A percentile compares a stretch with the other conserved stretches of the same genome.
Conservation (phyloP, 2,113 vertebrate species). For the Chinchilla lanigera region DNA sequence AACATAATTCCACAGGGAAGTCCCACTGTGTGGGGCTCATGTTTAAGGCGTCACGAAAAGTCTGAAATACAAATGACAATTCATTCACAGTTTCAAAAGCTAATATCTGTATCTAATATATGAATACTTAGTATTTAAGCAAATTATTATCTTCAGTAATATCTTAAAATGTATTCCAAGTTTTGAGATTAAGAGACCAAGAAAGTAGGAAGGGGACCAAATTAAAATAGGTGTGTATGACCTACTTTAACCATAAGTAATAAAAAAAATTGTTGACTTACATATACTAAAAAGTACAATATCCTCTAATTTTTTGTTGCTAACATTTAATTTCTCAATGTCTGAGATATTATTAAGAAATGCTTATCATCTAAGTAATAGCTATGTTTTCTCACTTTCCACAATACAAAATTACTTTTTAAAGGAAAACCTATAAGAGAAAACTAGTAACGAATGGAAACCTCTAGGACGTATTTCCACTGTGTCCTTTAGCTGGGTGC, state of each 20-base stretch:
- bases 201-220: background rate
- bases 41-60: background rate
- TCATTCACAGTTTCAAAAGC: background rate
- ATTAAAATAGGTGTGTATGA: constrained; percentile 9
- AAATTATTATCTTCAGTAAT: background rate
- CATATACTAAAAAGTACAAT: background rate
- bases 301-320: constrained; percentile 26
- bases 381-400: background rate
- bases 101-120: background rate
- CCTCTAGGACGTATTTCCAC: background rate
- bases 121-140: background rate
- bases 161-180: constrained; percentile 14
- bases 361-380: constrained; percentile 1
- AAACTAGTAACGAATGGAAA: background rate
- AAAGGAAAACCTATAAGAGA: constrained; percentile 7
- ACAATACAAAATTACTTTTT: background rate
- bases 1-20: constrained; percentile 97
- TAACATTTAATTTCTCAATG: background rate
- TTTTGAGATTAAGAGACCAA: background rate
- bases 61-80: constrained; percentile 69
- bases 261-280: constrained; percentile 5
- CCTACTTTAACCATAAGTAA: background rate
- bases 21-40: constrained; percentile 96
- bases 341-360: background rate
- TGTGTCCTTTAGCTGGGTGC: background rate